Base-by-base conservation (phyloP, 2,113 vertebrate species). In the Tyrannus savana region DNA sequence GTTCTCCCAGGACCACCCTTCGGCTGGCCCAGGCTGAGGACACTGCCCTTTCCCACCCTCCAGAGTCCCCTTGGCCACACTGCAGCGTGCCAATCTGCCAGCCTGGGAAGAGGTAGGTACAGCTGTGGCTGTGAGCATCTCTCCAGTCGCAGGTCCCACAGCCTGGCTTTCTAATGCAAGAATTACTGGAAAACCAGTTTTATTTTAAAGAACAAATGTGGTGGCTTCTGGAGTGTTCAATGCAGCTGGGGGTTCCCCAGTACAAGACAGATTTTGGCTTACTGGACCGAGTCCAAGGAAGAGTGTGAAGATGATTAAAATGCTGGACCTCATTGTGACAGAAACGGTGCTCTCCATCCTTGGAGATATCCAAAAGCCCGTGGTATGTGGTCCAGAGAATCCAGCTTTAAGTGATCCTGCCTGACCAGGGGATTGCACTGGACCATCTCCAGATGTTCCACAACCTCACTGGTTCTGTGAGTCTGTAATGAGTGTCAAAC, bases 401-500 rank as follows among this genome's bases (percentile, higher is more conserved):
- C 19, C 83, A 63, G 24, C 39, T 72, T 27, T 19, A n/a, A 42
- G 39, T 4, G 19, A 37, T 14, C 4, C 24, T 80, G 28, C 21
- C 33, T 69, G 62, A 35, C n/a, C 72, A 84, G 25, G 11, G 15
- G n/a, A 19, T 74, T 28, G 30, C 19, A 7, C 39, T 53, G 10
- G 17, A 31, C 21, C 35, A 9, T 46, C 35, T 64, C 55, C 46
- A 49, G 47, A 53, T 12, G 9, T 67, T 85, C 31, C 31, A 37
- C 50, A 66, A 1, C 16, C n/a, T 66, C 84, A 47, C 27, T 33
- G 28, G 49, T 63, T 46, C 67, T n/a, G 14, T 23, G n/a, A 53
- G n/a, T 35, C 3, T 3, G 15, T 37, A 2, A 3, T 9, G 60
- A 63, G 9, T 35, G 37, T 15, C 0, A 3, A 77, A 6, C 12